Evolutionary conservation across 2,888 invertebrate genomes (phyloP).

Genomic region (Melanchra persicariae): DNA sequence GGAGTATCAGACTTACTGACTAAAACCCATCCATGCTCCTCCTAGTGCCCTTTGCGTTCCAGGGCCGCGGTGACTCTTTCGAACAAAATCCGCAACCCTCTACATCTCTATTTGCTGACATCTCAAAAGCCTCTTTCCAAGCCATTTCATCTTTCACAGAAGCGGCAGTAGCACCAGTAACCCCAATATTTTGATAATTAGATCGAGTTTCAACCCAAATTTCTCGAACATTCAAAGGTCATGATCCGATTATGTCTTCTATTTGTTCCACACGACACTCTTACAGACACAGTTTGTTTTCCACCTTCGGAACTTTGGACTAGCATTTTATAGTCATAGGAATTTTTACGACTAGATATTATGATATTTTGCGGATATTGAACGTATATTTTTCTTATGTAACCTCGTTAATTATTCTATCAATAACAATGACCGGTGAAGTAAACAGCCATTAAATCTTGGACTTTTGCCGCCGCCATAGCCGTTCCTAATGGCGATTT

Average conservation of each 20-base stretch:
- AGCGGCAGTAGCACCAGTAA: neutral
- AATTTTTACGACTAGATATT: slow-evolving; percentile 48
- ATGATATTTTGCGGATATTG: slow-evolving; percentile 26
- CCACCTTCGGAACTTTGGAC: slow-evolving; percentile 46
- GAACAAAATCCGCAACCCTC: too few species aligned
- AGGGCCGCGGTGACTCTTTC: too few species aligned
- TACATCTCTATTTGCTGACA: neutral
- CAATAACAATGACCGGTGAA: slow-evolving; percentile 50
- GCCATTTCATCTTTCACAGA: neutral
- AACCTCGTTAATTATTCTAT: slow-evolving; percentile 39
- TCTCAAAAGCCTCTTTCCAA: neutral
- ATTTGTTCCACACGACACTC: slow-evolving; percentile 55
- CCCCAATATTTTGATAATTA: neutral
- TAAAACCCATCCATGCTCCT: too few species aligned
- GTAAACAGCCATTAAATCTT: slow-evolving; percentile 51
- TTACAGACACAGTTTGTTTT: slow-evolving; percentile 72
- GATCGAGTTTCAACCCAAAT: neutral
- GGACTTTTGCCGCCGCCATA: slow-evolving; percentile 33
- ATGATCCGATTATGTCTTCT: slow-evolving; percentile 49
- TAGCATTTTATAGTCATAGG: slow-evolving; percentile 50
- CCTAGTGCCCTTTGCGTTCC: too few species aligned
- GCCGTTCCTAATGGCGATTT: slow-evolving; percentile 44
- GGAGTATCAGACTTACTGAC: too few species aligned
- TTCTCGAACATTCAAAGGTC: slow-evolving; percentile 51
- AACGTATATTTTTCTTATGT: slow-evolving; percentile 31